phyloP scores from a whole-genome alignment of 2,113 vertebrate species.

The Zosterops japonicus region DNA sequence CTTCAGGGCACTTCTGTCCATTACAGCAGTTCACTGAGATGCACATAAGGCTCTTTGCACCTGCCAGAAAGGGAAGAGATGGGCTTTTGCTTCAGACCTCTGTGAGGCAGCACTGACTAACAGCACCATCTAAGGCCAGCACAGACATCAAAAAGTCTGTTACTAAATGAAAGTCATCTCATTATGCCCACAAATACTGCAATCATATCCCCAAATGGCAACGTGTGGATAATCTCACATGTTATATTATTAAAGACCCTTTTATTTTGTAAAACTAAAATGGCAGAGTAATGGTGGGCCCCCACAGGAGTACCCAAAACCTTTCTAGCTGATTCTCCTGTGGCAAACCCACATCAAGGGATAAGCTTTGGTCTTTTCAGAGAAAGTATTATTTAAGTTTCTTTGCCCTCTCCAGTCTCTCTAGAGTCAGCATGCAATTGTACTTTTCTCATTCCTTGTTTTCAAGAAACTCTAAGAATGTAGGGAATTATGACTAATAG shows the following conservation, averaged over 20 bases:
- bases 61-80: neutral
- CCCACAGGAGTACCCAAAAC: neutral
- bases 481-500: neutral
- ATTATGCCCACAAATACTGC: neutral
- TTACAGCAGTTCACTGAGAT: neutral
- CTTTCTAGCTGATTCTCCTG: neutral
- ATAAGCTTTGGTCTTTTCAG: neutral
- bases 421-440: neutral
- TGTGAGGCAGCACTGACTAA: neutral
- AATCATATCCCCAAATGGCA: neutral
- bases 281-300: fast-evolving
- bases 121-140: neutral
- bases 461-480: neutral
- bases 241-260: neutral
- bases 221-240: neutral
- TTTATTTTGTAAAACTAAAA: neutral
- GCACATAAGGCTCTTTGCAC: neutral
- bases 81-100: neutral
- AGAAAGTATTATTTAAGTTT: neutral
- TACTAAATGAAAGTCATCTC: neutral
- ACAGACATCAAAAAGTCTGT: neutral
- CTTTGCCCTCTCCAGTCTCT: neutral
- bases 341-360: neutral
- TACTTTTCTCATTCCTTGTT: neutral
- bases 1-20: neutral